Evolutionary conservation across 1,140 invertebrate species (phyloP).

Genomic region (Atta colombica): DNA sequence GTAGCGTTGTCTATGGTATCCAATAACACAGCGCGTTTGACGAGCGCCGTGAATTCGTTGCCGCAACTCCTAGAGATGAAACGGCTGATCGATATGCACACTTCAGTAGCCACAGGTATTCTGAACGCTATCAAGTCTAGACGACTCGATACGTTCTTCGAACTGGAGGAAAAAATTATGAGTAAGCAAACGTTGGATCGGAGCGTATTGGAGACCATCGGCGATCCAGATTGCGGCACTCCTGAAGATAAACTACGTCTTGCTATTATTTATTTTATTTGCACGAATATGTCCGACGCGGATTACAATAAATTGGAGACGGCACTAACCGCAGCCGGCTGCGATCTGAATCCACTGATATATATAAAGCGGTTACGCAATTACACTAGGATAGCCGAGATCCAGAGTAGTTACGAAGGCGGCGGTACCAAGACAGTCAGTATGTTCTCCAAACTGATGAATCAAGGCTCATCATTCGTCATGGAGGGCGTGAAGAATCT

Average conservation of each 20-base stretch:
- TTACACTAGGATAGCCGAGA: constrained; percentile 93
- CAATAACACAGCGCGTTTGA: constrained; percentile 97
- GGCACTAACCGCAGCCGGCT: constrained; percentile 93
- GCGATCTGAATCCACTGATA: constrained; percentile 93
- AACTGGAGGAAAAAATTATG: constrained; percentile 99
- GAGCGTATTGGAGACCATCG: constrained; percentile 92
- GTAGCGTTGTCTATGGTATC: constrained; percentile 93
- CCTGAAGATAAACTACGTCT: constrained; percentile 97
- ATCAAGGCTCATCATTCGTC: constrained; percentile 98
- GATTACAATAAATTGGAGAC: constrained; percentile 94
- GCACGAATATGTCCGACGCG: constrained; percentile 92
- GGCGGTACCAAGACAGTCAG: constrained; percentile 98
- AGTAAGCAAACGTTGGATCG: constrained; percentile 92
- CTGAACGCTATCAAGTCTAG: constrained; percentile 96
- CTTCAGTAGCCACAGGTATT: constrained; percentile 97
- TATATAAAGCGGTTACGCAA: constrained; percentile 97
- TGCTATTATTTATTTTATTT: constrained; percentile 98
- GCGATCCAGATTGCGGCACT: constrained; percentile 95
- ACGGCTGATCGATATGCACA: constrained; percentile 99
- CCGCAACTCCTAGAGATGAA: constrained; percentile 99
- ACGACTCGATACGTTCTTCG: constrained; percentile 98
- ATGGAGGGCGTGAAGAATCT: constrained; percentile 99
- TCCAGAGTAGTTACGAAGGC: constrained; percentile 93
- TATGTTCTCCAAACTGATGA: constrained; percentile 99
- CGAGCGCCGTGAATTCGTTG: constrained; percentile 97